These are phyloP conservation scores for Drosophila longiperda DNA, from an alignment of 2,888 invertebrate genomes.

Conservation along the genomic window DNA sequence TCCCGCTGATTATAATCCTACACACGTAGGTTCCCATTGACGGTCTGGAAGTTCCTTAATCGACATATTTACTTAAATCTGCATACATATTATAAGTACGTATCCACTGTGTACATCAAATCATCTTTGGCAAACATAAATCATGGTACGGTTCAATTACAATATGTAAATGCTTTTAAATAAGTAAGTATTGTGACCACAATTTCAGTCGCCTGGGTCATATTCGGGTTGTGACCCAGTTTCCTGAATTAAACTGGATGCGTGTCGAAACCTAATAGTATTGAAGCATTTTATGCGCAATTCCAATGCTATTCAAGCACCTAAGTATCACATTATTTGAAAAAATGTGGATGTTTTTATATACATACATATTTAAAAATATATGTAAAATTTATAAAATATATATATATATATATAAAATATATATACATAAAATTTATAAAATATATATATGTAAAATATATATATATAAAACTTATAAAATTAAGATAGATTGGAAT, in stretches of 20 bases:
- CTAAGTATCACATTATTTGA: neutral
- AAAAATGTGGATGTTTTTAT: neutral
- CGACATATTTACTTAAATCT: neutral
- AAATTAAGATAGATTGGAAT: no score
- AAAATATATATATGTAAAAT: no score
- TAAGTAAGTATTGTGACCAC: slow-evolving; percentile 7
- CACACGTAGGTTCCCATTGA: slow-evolving; percentile 20
- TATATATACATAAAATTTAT: no score
- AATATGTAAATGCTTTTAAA: slow-evolving; percentile 4
- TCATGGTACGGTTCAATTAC: slow-evolving; percentile 1
- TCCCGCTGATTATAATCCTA: slow-evolving; percentile 19
- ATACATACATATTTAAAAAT: no score
- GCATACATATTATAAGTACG: slow-evolving; percentile 3
- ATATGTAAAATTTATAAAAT: no score
- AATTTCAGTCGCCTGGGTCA: slow-evolving; percentile 24
- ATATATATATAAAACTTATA: no score
- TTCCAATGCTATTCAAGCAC: neutral
- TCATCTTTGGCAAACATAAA: slow-evolving; percentile 5
- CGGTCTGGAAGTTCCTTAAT: neutral
- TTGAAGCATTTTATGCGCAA: slow-evolving; percentile 22
- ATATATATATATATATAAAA: no score
- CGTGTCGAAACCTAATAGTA: slow-evolving; percentile 49
- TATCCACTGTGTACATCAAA: slow-evolving; percentile 7
- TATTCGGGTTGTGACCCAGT: slow-evolving; percentile 49
- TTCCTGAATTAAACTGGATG: slow-evolving; percentile 36